phyloP scores from a whole-genome alignment of 2,797 vertebrate species.

The Hephaestus fuliginosus region DNA sequence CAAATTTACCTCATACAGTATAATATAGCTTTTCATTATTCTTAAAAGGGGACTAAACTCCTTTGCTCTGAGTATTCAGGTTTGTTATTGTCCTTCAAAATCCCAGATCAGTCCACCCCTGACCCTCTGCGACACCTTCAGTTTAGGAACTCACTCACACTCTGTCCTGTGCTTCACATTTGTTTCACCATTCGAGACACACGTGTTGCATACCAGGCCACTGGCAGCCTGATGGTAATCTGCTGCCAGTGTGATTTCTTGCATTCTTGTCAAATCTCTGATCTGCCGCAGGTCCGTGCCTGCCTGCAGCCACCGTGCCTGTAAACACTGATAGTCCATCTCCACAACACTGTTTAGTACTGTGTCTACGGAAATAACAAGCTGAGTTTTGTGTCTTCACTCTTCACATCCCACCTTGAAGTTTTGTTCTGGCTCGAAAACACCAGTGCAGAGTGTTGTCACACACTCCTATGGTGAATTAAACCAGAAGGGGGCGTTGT shows the following conservation, averaged over 20 bases:
- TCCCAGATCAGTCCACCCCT: not conserved
- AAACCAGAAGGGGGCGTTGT: slow-evolving; percentile 67
- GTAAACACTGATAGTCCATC: not conserved
- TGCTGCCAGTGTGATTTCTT: slow-evolving; percentile 64
- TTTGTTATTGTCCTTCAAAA: not conserved
- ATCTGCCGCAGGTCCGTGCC: slow-evolving; percentile 71
- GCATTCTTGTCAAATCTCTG: slow-evolving; percentile 69
- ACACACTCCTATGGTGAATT: not conserved
- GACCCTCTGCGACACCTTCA: not conserved
- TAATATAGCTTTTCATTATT: not conserved
- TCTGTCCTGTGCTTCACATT: slow-evolving; percentile 30
- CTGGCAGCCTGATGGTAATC: slow-evolving; percentile 74
- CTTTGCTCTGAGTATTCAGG: not conserved
- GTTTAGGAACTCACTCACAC: not conserved
- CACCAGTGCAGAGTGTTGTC: not conserved
- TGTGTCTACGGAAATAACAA: not conserved
- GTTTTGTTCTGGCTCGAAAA: not conserved
- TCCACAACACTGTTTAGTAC: not conserved
- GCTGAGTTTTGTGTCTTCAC: no score
- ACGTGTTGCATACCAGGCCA: slow-evolving; percentile 66
- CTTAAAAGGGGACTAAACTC: not conserved
- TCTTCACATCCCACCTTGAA: not conserved
- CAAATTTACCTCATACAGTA: not conserved
- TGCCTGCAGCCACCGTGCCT: slow-evolving; percentile 41
- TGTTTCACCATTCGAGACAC: slow-evolving; percentile 38